phyloP scores from a whole-genome alignment of 2,888 invertebrate genomes.

The Hypsopygia costalis region DNA sequence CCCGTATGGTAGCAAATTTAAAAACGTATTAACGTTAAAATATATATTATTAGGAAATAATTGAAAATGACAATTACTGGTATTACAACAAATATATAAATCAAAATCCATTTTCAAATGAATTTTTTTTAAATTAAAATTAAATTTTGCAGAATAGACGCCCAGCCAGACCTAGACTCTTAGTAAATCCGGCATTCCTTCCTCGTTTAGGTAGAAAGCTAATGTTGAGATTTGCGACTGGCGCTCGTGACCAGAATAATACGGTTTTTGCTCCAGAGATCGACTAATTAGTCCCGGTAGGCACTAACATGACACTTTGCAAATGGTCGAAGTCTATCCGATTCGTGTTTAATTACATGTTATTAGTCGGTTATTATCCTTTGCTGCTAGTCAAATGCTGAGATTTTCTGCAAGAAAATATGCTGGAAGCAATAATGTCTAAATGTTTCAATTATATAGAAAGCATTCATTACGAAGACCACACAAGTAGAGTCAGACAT shows the following conservation, averaged over 20 bases:
- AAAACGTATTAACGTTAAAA: no score
- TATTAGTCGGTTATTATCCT: constrained; percentile 10
- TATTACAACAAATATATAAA: no score
- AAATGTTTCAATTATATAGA: no score
- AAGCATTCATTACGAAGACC: no score
- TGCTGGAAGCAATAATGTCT: background rate
- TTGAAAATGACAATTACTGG: no score
- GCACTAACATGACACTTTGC: constrained; percentile 21
- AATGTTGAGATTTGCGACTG: constrained; percentile 25
- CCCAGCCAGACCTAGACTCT: constrained; percentile 13
- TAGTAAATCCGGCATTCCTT: constrained; percentile 31
- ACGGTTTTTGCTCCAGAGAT: constrained; percentile 9
- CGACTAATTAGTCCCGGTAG: constrained; percentile 20
- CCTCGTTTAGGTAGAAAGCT: constrained; percentile 32
- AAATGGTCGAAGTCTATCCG: constrained; percentile 23
- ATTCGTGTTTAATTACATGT: constrained; percentile 24
- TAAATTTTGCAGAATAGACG: constrained; percentile 4
- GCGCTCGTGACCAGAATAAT: constrained; percentile 25
- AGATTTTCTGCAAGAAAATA: constrained; percentile 22
- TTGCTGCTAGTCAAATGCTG: constrained; percentile 21
- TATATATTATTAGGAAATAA: no score
- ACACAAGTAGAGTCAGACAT: no score
- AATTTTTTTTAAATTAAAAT: no score
- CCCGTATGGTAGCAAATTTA: no score
- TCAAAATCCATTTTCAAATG: no score